A percentile compares a stretch with the other conserved stretches of the same genome.
These are phyloP conservation scores for Antheraea pernyi DNA, from an alignment of 1,140 invertebrate genomes.

Conservation along the genomic window DNA sequence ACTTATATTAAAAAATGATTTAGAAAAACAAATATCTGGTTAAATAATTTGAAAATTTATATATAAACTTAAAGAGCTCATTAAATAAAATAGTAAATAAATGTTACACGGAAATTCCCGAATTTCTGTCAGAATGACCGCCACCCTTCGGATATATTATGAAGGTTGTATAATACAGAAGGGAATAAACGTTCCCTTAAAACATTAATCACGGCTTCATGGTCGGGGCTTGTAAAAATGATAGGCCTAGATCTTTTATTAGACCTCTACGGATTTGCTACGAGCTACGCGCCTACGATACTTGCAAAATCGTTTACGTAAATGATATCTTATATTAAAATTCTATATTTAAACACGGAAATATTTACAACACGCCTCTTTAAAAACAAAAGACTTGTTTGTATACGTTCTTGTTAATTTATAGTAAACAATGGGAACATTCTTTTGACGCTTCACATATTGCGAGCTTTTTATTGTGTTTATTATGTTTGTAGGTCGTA, in stretches of 20 bases:
- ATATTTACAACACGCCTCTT: background rate
- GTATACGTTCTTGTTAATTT: background rate
- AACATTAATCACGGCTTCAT: slow-evolving; percentile 46
- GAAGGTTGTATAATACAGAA: slow-evolving; percentile 12
- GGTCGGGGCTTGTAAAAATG: slow-evolving; percentile 38
- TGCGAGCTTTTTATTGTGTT: background rate
- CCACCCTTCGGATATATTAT: slow-evolving; percentile 17
- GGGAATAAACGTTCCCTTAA: slow-evolving; percentile 17
- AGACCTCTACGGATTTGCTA: slow-evolving; percentile 40
- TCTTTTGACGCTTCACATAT: slow-evolving; percentile 2
- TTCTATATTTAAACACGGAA: background rate
- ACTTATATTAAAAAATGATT: too few species aligned
- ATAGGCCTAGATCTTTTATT: slow-evolving; percentile 44
- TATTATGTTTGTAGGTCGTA: slow-evolving; percentile 16
- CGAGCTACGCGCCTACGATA: slow-evolving; percentile 30
- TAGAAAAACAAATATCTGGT: too few species aligned
- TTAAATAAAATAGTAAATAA: too few species aligned
- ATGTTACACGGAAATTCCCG: too few species aligned
- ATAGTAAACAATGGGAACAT: slow-evolving; percentile 3
- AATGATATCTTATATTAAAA: slow-evolving; percentile 1
- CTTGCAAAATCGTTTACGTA: background rate
- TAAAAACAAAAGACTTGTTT: background rate
- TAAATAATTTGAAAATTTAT: too few species aligned
- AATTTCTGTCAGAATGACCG: slow-evolving; percentile 19
- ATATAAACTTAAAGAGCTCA: too few species aligned